A percentile compares a stretch with the other conserved stretches of the same genome.
Conservation (phyloP, 2,888 invertebrate species). For the Lordiphosa fenestrarum region DNA sequence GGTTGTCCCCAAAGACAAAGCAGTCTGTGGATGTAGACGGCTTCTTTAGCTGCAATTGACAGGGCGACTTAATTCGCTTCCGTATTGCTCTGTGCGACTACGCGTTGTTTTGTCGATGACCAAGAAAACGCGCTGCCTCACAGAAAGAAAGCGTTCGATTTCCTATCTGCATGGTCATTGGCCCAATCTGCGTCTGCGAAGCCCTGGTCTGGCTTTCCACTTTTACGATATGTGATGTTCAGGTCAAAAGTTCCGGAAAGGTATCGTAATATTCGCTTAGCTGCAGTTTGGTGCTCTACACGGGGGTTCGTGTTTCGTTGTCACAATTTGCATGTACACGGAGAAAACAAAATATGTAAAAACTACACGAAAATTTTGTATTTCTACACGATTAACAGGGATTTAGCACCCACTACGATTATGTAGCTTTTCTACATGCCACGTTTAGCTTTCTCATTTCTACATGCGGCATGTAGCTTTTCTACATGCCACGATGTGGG, state of each 20-base stretch:
- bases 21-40: too few species aligned
- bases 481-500: too few species aligned
- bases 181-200: slow-evolving; percentile 45
- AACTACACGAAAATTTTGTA: too few species aligned
- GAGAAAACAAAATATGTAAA: too few species aligned
- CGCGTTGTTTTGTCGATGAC: slow-evolving; percentile 31
- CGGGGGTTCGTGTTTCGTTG: not conserved
- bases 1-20: not conserved
- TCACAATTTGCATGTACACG: slow-evolving; percentile 5
- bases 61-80: too few species aligned
- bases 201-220: slow-evolving; percentile 14
- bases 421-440: too few species aligned
- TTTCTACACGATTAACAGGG: too few species aligned
- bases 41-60: too few species aligned
- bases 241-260: slow-evolving; percentile 9
- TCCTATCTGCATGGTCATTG: slow-evolving; percentile 21
- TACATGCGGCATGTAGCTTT: too few species aligned
- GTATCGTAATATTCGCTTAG: slow-evolving; percentile 14
- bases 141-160: slow-evolving; percentile 29
- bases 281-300: not conserved
- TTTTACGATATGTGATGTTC: slow-evolving; percentile 17
- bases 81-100: slow-evolving; percentile 17
- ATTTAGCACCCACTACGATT: too few species aligned
- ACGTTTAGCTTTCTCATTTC: too few species aligned
- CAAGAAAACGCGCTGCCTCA: slow-evolving; percentile 27